Conservation (phyloP, 2,113 vertebrate species). For the Indri indri region DNA sequence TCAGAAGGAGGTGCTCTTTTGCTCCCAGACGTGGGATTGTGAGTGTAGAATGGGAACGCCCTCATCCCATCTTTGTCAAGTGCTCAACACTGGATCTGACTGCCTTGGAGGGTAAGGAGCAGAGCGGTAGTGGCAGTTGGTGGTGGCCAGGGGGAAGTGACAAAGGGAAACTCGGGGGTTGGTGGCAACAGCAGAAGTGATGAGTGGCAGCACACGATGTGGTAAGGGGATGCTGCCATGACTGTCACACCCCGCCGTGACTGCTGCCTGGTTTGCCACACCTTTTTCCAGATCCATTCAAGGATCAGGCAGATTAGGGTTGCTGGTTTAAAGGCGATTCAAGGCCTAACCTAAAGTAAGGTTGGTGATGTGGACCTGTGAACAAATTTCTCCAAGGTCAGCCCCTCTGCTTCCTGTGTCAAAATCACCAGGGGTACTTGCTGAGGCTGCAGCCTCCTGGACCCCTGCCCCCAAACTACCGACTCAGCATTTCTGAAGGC, state of each 20-base stretch:
- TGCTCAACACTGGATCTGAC: constrained; percentile 1
- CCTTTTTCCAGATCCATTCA: background rate
- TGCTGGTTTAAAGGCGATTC: background rate
- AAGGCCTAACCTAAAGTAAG: background rate
- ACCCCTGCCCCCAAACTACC: background rate
- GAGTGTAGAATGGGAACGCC: background rate
- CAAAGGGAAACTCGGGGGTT: constrained; percentile 54
- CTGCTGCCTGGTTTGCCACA: background rate
- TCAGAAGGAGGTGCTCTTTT: background rate
- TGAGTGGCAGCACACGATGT: background rate
- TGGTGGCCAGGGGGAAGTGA: constrained; percentile 59
- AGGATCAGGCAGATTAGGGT: background rate
- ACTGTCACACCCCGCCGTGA: background rate
- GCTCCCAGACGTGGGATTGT: background rate
- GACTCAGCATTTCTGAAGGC: background rate
- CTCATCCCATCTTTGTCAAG: background rate
- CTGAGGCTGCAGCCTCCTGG: background rate
- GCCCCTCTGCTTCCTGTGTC: background rate
- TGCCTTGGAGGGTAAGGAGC: background rate
- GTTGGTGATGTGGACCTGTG: background rate
- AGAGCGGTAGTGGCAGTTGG: background rate
- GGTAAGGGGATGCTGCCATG: background rate
- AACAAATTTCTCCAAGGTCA: background rate
- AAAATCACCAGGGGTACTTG: background rate
- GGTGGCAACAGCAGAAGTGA: constrained; percentile 61